phyloP scores from a whole-genome alignment of 2,888 invertebrate genomes.

The Thumatha senex region DNA sequence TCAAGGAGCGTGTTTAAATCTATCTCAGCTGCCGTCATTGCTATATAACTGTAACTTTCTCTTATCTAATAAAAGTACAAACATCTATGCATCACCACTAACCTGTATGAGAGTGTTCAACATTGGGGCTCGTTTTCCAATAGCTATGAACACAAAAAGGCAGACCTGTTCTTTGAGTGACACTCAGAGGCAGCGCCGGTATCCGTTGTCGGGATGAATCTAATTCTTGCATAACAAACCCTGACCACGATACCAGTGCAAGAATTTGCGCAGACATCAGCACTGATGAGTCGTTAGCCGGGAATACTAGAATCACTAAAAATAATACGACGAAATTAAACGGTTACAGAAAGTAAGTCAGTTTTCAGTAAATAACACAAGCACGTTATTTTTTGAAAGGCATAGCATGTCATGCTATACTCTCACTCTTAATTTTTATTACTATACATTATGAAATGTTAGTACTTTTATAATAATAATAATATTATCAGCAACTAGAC shows the following conservation, averaged over 20 bases:
- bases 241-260: conserved; percentile 65
- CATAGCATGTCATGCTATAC: no score
- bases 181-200: conserved; percentile 63
- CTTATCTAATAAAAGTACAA: no score
- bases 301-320: conserved; percentile 71
- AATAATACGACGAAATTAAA: conserved; percentile 15
- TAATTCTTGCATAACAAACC: conserved; percentile 69
- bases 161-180: conserved; percentile 52
- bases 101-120: conserved; percentile 70
- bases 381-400: no score
- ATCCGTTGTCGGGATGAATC: conserved; percentile 54
- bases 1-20: no score
- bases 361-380: no score
- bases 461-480: no score
- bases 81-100: not conserved
- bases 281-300: conserved; percentile 67
- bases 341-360: not conserved
- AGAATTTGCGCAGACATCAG: conserved; percentile 63
- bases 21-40: no score
- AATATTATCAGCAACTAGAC: no score
- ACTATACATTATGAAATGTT: no score
- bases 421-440: no score
- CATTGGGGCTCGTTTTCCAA: conserved; percentile 70
- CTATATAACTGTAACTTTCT: no score
- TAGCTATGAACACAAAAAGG: conserved; percentile 65